phyloP scores from a whole-genome alignment of 2,113 vertebrate species.

The Datnioides undecimradiatus region DNA sequence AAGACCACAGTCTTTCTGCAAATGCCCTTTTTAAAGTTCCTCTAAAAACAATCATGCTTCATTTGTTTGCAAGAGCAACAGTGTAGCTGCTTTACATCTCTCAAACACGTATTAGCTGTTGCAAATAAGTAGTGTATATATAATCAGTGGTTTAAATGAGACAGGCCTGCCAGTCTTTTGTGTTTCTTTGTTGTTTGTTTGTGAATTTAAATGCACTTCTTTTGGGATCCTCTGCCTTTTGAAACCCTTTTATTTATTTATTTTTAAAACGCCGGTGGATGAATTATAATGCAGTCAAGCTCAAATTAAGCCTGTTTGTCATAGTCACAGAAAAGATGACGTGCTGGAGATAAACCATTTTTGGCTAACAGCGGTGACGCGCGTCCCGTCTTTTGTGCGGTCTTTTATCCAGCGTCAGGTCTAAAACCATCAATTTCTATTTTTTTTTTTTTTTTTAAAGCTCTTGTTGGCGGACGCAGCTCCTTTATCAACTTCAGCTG shows the following conservation, averaged over 20 bases:
- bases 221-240: not conserved
- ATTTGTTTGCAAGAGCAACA: too few species aligned
- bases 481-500: constrained; percentile 1
- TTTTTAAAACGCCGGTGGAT: not conserved
- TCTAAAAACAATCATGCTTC: too few species aligned
- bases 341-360: not conserved
- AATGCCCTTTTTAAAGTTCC: not conserved
- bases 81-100: not conserved
- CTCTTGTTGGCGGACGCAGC: not conserved
- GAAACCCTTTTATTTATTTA: too few species aligned
- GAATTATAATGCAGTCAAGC: not conserved
- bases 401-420: too few species aligned
- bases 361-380: not conserved
- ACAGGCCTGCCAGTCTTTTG: not conserved
- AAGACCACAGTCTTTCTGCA: not conserved
- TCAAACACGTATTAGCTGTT: not conserved
- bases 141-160: not conserved
- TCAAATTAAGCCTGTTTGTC: constrained; percentile 22
- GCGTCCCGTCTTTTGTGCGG: not conserved
- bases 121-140: not conserved
- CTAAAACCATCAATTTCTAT: not conserved
- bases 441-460: not conserved
- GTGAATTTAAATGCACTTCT: not conserved
- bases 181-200: not conserved
- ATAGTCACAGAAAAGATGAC: not conserved